Evolutionary conservation across 2,797 vertebrate species (phyloP).

Genomic region (Alexandromys oeconomus): DNA sequence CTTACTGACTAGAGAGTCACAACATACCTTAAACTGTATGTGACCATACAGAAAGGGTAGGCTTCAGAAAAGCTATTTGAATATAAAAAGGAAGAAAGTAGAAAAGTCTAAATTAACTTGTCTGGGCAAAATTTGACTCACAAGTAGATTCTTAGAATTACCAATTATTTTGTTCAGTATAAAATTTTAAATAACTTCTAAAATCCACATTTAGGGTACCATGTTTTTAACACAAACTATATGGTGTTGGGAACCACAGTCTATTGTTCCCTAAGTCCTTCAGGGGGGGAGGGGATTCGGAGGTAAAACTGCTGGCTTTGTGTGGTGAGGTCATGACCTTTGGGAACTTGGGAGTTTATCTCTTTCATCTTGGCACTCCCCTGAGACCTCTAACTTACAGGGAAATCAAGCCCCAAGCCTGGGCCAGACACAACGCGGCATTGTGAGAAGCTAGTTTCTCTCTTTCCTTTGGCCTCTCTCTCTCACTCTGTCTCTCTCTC

Average conservation of each 20-base stretch:
- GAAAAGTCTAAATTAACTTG: slow-evolving; percentile 73
- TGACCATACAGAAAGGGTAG: background rate
- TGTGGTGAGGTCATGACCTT: slow-evolving; percentile 96
- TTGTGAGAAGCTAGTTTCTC: slow-evolving; percentile 94
- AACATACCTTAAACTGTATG: background rate
- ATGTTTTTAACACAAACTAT: slow-evolving; percentile 83
- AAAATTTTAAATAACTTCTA: background rate
- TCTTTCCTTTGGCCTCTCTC: slow-evolving; percentile 86
- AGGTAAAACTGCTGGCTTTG: slow-evolving; percentile 94
- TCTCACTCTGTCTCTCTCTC: slow-evolving; percentile 85
- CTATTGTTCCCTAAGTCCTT: slow-evolving; percentile 99
- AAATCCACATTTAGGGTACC: slow-evolving; percentile 66
- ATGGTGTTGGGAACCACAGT: slow-evolving; percentile 89
- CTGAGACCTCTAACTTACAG: slow-evolving; percentile 90
- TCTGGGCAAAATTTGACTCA: background rate
- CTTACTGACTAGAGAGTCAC: slow-evolving; percentile 1
- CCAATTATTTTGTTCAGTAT: slow-evolving; percentile 65
- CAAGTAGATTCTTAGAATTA: slow-evolving; percentile 57
- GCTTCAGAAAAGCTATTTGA: slow-evolving; percentile 51
- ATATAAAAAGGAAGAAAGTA: background rate
- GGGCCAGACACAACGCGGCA: slow-evolving; percentile 95
- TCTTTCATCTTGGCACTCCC: slow-evolving; percentile 91
- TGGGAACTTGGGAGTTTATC: slow-evolving; percentile 92
- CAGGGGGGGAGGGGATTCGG: slow-evolving; percentile 90
- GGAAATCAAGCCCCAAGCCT: slow-evolving; percentile 89